These are phyloP conservation scores for Alentia gelatinosa DNA, from an alignment of 2,888 invertebrate species.

Conservation along the genomic window DNA sequence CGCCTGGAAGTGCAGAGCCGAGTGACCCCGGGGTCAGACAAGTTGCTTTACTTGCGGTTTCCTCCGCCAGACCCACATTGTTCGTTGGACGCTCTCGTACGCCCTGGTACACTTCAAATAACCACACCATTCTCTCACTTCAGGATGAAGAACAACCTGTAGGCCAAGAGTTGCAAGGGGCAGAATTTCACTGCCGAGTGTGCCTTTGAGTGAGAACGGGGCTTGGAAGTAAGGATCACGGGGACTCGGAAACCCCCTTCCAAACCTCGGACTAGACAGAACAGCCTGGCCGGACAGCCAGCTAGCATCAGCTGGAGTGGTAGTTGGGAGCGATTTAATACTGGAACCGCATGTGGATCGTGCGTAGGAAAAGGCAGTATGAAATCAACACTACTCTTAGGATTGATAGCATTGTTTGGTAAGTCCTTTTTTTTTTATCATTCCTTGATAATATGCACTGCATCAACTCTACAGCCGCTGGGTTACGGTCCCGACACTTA, in stretches of 20 bases:
- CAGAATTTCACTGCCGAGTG: conserved; percentile 38
- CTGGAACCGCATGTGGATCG: conserved; percentile 41
- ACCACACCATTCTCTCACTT: conserved; percentile 9
- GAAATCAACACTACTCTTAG: background rate
- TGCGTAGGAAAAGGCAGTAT: background rate
- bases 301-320: background rate
- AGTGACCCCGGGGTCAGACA: conserved; percentile 44
- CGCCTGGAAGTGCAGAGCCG: conserved; percentile 29
- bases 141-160: conserved; percentile 3
- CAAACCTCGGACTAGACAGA: conserved; percentile 34
- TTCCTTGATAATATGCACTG: too few species aligned
- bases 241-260: conserved; percentile 45
- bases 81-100: background rate
- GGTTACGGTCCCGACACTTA: too few species aligned
- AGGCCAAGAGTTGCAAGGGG: conserved; percentile 1
- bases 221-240: conserved; percentile 33
- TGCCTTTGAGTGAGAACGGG: background rate
- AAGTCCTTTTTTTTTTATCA: background rate
- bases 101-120: background rate
- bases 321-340: conserved; percentile 8
- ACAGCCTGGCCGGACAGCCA: conserved; percentile 5
- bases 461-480: too few species aligned
- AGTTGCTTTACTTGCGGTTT: conserved; percentile 51
- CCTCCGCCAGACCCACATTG: conserved; percentile 10
- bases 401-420: conserved; percentile 37